Conservation (phyloP, 2,888 invertebrate genomes). For the Brachynemurus nebulosus region DNA sequence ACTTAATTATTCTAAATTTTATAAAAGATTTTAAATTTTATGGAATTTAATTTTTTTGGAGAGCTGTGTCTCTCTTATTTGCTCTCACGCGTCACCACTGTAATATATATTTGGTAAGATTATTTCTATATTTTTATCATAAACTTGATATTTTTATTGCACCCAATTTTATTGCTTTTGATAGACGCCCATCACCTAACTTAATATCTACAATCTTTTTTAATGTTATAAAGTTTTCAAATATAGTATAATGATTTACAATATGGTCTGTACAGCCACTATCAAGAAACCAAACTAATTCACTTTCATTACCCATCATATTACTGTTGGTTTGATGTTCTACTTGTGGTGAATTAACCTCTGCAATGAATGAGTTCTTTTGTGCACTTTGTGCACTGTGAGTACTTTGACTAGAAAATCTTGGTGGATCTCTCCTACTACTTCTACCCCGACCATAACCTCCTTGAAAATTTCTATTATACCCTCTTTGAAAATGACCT, state of each 20-base stretch:
- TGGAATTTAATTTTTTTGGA: too few species aligned
- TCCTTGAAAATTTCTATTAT: conserved; percentile 5
- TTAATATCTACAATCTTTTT: not conserved
- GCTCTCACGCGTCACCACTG: conserved; percentile 16
- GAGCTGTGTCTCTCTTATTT: too few species aligned
- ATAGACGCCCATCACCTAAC: not conserved
- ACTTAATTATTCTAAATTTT: too few species aligned
- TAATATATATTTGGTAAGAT: conserved; percentile 9
- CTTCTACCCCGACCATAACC: not conserved
- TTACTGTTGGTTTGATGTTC: not conserved
- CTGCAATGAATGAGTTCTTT: not conserved
- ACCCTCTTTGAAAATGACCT: too few species aligned
- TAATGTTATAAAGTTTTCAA: not conserved
- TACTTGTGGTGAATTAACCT: not conserved
- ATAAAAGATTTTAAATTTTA: too few species aligned
- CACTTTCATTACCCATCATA: not conserved
- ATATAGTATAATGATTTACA: not conserved
- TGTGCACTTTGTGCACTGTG: not conserved
- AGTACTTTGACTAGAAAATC: not conserved
- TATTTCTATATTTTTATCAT: not conserved
- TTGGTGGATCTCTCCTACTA: not conserved
- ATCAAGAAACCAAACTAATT: not conserved
- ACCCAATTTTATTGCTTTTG: not conserved
- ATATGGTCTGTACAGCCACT: conserved; percentile 1
- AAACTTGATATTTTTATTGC: not conserved